These are phyloP conservation scores for Rhopilema esculentum DNA, from an alignment of 30 jellyfish, hydroid and myxozoan species.

Conservation along the genomic window DNA sequence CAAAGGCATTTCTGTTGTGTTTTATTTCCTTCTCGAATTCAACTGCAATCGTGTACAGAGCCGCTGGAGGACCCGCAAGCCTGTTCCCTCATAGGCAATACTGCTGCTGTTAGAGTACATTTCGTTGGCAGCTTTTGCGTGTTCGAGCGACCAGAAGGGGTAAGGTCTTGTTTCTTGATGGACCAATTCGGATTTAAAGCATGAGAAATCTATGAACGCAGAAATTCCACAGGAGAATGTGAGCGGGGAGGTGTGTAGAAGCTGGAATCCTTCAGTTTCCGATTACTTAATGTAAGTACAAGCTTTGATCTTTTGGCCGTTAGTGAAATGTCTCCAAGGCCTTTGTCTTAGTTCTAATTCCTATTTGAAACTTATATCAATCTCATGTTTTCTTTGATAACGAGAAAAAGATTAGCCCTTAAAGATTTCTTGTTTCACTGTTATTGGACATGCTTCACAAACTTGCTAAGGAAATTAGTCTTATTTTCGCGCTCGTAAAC, in stretches of 20 bases:
- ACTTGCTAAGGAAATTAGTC: constrained; percentile 22
- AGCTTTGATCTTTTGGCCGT: not conserved
- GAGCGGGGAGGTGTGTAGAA: constrained; percentile 7
- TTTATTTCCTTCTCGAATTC: constrained; percentile 38
- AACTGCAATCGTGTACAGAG: not conserved
- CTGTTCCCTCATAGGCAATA: constrained; percentile 6
- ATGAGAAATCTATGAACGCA: not conserved
- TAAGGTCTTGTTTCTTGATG: not conserved
- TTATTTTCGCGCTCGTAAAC: constrained; percentile 2
- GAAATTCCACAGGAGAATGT: not conserved
- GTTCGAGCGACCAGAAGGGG: not conserved
- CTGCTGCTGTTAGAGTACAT: not conserved
- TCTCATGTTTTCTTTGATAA: constrained; percentile 11
- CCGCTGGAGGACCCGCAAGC: not conserved
- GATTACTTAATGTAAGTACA: constrained; percentile 25
- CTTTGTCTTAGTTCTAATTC: constrained; percentile 10
- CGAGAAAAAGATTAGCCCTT: constrained; percentile 18
- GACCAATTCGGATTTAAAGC: not conserved
- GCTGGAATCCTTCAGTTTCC: constrained; percentile 14
- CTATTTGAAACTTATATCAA: not conserved
- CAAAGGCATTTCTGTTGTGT: constrained; percentile 66
- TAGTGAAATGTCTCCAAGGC: not conserved
- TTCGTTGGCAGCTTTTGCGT: not conserved
- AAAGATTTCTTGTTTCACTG: not conserved
- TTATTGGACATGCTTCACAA: constrained; percentile 38